Evolutionary conservation across 2,888 invertebrate species (phyloP), one percentile per base, ranked within the genome.

Genomic region (Andrena hattorfiana): DNA sequence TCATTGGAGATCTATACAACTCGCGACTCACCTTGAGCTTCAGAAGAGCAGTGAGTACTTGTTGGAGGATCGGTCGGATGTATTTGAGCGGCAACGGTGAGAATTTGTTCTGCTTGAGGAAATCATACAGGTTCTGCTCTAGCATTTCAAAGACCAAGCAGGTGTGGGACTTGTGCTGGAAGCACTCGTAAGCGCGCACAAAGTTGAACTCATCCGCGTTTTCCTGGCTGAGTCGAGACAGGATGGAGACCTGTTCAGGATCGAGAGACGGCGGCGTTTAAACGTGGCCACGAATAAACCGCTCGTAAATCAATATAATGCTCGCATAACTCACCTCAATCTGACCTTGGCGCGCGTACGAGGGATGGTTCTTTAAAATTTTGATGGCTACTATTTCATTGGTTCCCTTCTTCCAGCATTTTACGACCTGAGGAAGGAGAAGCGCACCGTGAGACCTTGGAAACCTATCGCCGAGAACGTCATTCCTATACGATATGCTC

Each of bases 391-490:
- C 99, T 94, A 99, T 99, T 95, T 99, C 99, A 94, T 99, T 99
- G 92, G 99, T 99, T 94, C 99, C 99, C 94, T 99, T 99, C 95
- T 99, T 99, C 99, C 99, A 99, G 95, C 99, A 99, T 95, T 99
- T 99, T 94, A 99, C 99, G 93, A 99, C 99, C 96, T 98, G 96
- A 0, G 1, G 4, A 20, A 0, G 49, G 2, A 30, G 1, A 1
- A 0, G 16, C 2, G n/a, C 3, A 16, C 4, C 28, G 48, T 13
- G n/a, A 26, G 10, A 7, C 7, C 7, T 23, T 3, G 10, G n/a
- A 10, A 30, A 51, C 20, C 35, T 6, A 20, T 3, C 0, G n/a
- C 2, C 49, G 2, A 3, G 1, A n/a, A n/a, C 10, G 13, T 2
- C 7, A 5, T 2, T 1, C 1, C 42, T 16, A 16, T 1, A 1